Base-by-base conservation (phyloP, 2,888 invertebrate species). In the Drosophila yooni region DNA sequence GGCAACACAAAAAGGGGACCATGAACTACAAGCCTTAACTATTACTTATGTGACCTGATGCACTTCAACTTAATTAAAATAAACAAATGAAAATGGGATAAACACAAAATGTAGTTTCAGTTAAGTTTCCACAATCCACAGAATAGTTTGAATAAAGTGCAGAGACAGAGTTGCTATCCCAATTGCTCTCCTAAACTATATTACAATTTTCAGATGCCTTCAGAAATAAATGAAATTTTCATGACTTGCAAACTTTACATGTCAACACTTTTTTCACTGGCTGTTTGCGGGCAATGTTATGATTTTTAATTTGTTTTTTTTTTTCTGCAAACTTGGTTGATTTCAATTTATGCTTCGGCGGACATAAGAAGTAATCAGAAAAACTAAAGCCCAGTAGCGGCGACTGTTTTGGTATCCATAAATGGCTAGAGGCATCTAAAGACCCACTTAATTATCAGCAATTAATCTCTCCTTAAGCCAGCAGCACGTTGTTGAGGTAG, bases 381-480 rank as follows among this genome's bases (percentile, higher is more conserved):
- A 33, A 67, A 48, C 33, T 48, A 50, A 68, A 56, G 68, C 68
- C 69, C 68, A 56, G 68, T 68, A 68, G 67, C 67, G n/a, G 50
- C 29, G 50, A 29, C 18, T 51, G 48, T 38, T 46, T 50, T 40
- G 56, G 56, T 31, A 56, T 50, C 6, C 29, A 60, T 43, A 52
- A 62, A 57, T 38, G 68, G 74, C 74, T 13, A n/a, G 68, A 71
- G 72, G 48, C 69, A 65, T 48, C 61, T 54, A 46, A 48, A 68
- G 65, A 68, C 74, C 63, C 53, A 61, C 67, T 71, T 75, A 87
- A 87, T 83, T 83, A 81, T 69, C 76, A 58, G 71, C 76, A 83
- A 83, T 83, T 83, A 87, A 84, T 83, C 82, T 76, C 60, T 33
- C 36, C 13, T 29, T 48, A 27, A 38, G 50, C 58, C 13, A 27